phyloP scores from a whole-genome alignment of 2,797 vertebrate species.

The Myoxocephalus aenaeus region DNA sequence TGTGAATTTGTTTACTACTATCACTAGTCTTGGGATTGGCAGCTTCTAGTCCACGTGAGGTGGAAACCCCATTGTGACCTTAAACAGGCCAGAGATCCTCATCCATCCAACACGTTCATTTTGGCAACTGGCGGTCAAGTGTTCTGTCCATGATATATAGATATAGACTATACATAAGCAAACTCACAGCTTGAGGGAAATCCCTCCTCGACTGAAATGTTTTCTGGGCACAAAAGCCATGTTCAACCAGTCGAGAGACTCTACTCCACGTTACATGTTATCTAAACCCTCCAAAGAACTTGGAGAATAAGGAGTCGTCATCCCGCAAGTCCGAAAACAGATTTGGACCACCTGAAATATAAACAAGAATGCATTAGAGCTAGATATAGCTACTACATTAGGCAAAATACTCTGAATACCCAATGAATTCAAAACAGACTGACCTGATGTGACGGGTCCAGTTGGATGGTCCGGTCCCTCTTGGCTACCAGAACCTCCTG shows the following conservation, averaged over 20 bases:
- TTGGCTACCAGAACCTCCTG: constrained; percentile 57
- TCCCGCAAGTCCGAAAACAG: constrained; percentile 75
- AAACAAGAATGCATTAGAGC: constrained; percentile 7
- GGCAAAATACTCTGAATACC: background rate
- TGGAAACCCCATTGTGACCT: background rate
- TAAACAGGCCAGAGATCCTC: background rate
- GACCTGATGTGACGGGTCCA: constrained; percentile 60
- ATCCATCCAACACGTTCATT: background rate
- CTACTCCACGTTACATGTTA: constrained; percentile 28
- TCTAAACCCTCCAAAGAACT: constrained; percentile 85
- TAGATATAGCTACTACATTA: background rate
- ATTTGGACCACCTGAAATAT: constrained; percentile 66
- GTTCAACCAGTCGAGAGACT: background rate
- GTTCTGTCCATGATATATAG: background rate
- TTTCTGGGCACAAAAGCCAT: background rate
- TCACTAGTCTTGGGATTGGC: constrained; percentile 8
- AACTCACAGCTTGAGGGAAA: constrained; percentile 21
- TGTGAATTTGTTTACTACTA: background rate
- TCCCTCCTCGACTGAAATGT: constrained; percentile 5
- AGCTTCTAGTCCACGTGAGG: background rate
- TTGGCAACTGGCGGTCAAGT: constrained; percentile 46
- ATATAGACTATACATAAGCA: constrained; percentile 6
- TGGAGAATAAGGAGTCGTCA: constrained; percentile 81
- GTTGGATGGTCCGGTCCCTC: constrained; percentile 60
- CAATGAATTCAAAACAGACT: constrained; percentile 4